A percentile compares a stretch with the other conserved stretches of the same genome.
phyloP scores from a whole-genome alignment of 2,888 invertebrate species.

The Drosophila setosimentum region DNA sequence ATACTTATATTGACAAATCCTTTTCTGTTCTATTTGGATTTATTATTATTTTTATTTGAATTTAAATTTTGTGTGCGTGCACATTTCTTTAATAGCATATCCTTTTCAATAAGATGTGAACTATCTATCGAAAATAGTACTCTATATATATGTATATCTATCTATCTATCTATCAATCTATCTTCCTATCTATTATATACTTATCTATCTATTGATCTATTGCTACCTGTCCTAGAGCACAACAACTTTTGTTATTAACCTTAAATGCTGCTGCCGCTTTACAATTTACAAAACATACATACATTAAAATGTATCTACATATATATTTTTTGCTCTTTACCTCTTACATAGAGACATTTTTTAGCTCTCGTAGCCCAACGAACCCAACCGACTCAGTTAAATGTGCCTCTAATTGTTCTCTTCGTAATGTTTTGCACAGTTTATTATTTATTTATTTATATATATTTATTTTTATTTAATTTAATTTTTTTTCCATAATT shows the following conservation, averaged over 20 bases:
- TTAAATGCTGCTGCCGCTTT: constrained; percentile 68
- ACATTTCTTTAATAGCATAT: constrained; percentile 46
- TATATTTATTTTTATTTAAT: constrained; percentile 22
- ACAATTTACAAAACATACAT: constrained; percentile 35
- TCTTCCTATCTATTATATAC: constrained; percentile 31
- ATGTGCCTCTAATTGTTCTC: constrained; percentile 53
- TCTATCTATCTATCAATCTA: constrained; percentile 24
- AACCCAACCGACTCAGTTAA: constrained; percentile 43
- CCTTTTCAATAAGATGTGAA: constrained; percentile 35
- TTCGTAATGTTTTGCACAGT: constrained; percentile 54
- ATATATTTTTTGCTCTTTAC: constrained; percentile 23
- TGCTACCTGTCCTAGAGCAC: constrained; percentile 65
- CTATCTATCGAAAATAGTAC: constrained; percentile 28
- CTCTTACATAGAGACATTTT: constrained; percentile 39
- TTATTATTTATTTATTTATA: constrained; percentile 42
- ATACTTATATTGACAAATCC: constrained; percentile 47
- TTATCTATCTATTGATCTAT: constrained; percentile 49
- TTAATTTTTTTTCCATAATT: constrained; percentile 46
- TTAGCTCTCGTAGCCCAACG: constrained; percentile 45
- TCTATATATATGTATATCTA: constrained; percentile 17
- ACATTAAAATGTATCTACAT: constrained; percentile 11
- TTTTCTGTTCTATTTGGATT: constrained; percentile 46
- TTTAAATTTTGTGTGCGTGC: constrained; percentile 58
- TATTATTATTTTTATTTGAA: constrained; percentile 33
- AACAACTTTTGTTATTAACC: constrained; percentile 71